Percentiles rank a stretch among this genome's conserved stretches.
Evolutionary conservation across 2,113 vertebrate genomes (phyloP).

Genomic region (Myodes glareolus): DNA sequence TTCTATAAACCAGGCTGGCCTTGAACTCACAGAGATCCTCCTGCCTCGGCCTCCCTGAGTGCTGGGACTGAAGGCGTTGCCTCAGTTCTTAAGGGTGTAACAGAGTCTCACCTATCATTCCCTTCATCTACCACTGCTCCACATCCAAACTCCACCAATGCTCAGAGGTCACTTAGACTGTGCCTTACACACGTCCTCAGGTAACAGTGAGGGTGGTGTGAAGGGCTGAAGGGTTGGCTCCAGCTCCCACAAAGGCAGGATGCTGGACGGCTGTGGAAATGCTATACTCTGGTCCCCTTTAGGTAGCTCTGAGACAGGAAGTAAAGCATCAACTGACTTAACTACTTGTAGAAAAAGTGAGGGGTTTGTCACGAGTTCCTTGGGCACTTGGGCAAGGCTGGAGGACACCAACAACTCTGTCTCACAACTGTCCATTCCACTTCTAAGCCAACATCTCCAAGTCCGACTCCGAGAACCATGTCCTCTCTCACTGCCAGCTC

Average conservation of each 20-base stretch:
- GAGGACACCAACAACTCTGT: background rate
- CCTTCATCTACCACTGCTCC: background rate
- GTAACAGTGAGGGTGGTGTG: background rate
- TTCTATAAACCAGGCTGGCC: too few species aligned
- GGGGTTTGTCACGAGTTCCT: background rate
- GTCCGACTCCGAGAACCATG: background rate
- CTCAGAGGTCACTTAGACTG: background rate
- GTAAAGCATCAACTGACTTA: background rate
- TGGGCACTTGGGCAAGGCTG: background rate
- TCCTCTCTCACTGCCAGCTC: background rate
- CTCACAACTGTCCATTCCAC: background rate
- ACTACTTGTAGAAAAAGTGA: background rate
- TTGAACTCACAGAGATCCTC: too few species aligned
- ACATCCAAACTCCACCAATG: background rate
- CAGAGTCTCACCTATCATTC: background rate
- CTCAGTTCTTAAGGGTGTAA: background rate
- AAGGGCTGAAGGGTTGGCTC: background rate
- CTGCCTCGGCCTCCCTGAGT: too few species aligned
- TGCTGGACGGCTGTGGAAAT: background rate
- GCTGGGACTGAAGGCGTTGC: background rate
- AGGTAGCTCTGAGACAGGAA: background rate
- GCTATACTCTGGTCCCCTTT: background rate
- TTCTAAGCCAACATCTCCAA: fast-evolving
- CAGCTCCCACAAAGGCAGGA: background rate
- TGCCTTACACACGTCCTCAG: background rate